A percentile compares a stretch with the other conserved stretches of the same genome.
phyloP scores from a whole-genome alignment of 2,113 vertebrate species.

The Hystrix cristata region DNA sequence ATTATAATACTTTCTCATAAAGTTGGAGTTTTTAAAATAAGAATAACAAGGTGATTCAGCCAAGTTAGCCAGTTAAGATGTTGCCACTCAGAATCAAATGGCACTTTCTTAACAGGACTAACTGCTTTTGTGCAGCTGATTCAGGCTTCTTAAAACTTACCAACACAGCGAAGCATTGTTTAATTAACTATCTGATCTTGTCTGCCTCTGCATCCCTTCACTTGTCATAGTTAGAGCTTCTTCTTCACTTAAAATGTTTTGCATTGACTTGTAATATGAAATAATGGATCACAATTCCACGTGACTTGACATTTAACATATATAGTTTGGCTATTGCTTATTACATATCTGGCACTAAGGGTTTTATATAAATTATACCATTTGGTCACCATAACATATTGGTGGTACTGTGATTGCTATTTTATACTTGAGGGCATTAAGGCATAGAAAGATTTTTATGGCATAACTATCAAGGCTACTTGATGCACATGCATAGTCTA shows the following conservation, averaged over 20 bases:
- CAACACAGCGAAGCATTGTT: background rate
- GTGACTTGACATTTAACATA: background rate
- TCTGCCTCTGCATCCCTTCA: background rate
- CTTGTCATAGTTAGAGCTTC: background rate
- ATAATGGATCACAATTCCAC: background rate
- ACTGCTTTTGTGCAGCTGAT: background rate
- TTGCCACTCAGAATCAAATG: background rate
- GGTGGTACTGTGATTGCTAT: background rate
- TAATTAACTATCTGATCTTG: conserved; percentile 56
- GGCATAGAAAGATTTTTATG: background rate
- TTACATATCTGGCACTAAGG: background rate
- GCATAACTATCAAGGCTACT: background rate
- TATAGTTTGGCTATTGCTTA: background rate
- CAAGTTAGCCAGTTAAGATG: background rate
- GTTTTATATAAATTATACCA: background rate
- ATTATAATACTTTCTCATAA: background rate
- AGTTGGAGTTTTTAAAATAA: background rate
- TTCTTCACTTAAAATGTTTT: background rate
- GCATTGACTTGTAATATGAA: background rate
- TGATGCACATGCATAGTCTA: background rate
- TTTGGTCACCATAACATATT: background rate
- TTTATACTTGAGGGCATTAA: background rate
- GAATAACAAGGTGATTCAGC: background rate
- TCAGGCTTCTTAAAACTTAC: background rate
- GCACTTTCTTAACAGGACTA: background rate